Conservation (phyloP, 2,113 vertebrate species). For the Danionella cerebrum region DNA sequence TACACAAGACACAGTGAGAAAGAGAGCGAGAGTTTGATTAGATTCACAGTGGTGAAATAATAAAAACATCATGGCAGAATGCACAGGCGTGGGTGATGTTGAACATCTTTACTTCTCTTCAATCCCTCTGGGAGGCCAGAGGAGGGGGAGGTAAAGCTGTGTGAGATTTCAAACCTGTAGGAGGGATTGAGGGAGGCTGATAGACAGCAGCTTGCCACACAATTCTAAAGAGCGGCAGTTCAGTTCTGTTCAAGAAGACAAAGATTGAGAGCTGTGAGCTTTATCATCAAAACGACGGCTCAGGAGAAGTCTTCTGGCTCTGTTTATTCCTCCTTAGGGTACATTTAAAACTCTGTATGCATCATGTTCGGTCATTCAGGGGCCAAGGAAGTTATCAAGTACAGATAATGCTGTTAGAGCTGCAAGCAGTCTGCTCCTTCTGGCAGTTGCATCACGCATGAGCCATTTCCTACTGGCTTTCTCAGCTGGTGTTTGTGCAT, state of each 20-base stretch:
- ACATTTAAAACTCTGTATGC: constrained; percentile 40
- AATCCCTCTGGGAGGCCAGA: constrained; percentile 3
- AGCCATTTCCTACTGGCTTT: constrained; percentile 4
- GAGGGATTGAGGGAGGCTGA: constrained; percentile 12
- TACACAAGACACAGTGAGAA: constrained; percentile 26
- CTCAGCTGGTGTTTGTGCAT: constrained; percentile 5
- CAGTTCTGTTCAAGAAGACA: constrained; percentile 12
- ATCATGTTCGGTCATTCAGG: not conserved
- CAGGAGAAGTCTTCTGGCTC: constrained; percentile 46
- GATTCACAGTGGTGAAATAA: constrained; percentile 21
- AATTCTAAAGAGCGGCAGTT: constrained; percentile 1
- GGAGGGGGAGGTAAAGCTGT: not conserved
- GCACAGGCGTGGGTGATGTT: constrained; percentile 24
- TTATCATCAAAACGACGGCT: constrained; percentile 48
- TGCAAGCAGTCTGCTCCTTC: not conserved
- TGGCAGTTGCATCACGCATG: not conserved
- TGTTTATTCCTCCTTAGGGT: constrained; percentile 37
- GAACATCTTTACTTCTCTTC: constrained; percentile 25
- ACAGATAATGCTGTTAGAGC: not conserved
- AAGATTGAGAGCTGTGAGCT: constrained; percentile 30
- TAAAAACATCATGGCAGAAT: constrained; percentile 28
- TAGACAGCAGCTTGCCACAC: constrained; percentile 13
- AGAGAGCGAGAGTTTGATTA: not conserved
- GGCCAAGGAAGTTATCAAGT: not conserved
- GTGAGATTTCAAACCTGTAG: constrained; percentile 30